Conservation (phyloP, 2,888 invertebrate species). For the Volucella inanis region DNA sequence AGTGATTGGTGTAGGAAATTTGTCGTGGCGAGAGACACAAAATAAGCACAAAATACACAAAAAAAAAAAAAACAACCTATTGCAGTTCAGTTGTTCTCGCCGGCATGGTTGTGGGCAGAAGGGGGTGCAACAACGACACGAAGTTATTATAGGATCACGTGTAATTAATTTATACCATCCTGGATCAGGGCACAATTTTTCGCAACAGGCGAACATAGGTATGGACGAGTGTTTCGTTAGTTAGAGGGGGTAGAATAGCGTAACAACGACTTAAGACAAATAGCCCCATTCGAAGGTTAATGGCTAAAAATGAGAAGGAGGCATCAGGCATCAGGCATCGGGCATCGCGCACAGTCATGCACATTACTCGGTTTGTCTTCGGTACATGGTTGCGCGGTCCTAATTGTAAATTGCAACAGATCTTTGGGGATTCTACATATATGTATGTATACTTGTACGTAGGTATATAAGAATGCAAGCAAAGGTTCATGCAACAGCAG, state of each 20-base stretch:
- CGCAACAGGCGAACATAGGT: conserved; percentile 28
- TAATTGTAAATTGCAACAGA: conserved; percentile 70
- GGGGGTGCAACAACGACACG: conserved; percentile 62
- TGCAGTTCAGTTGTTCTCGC: background rate
- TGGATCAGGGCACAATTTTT: conserved; percentile 55
- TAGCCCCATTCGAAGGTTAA: conserved; percentile 69
- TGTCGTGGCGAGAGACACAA: conserved; percentile 46
- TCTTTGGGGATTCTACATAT: background rate
- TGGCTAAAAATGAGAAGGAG: conserved; percentile 72
- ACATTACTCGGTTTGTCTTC: conserved; percentile 19
- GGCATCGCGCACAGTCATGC: conserved; percentile 48
- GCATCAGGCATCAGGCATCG: background rate
- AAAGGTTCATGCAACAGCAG: conserved; percentile 27
- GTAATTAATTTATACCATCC: conserved; percentile 75
- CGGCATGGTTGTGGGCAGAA: no score
- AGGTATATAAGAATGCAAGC: background rate
- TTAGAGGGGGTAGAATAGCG: conserved; percentile 35
- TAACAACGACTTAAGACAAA: conserved; percentile 59
- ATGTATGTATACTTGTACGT: background rate
- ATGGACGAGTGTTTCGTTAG: conserved; percentile 6
- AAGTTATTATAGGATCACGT: conserved; percentile 74
- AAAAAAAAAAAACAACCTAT: conserved; percentile 27
- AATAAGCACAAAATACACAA: conserved; percentile 4
- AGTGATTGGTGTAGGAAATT: conserved; percentile 36
- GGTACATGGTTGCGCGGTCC: conserved; percentile 59